These are phyloP conservation scores for Stomatorhinus ivindoensis DNA, from an alignment of 2,113 vertebrate genomes.

Conservation along the genomic window DNA sequence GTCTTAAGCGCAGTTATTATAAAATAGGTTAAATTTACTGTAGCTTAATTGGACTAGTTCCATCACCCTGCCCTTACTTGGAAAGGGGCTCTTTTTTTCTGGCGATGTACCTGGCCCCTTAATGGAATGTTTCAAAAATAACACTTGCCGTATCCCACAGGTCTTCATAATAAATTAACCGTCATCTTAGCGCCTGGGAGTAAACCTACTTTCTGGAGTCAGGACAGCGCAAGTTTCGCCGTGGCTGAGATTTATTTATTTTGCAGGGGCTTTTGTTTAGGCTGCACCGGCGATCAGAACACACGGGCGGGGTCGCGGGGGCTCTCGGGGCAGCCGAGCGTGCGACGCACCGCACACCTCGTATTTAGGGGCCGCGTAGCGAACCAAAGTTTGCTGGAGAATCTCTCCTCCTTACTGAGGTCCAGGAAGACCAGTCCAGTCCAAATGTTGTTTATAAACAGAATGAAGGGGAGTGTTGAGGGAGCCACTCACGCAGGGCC, in stretches of 20 bases:
- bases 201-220: constrained; percentile 1
- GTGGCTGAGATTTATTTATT: neutral
- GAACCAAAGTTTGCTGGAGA: neutral
- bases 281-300: neutral
- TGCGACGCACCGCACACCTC: neutral
- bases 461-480: neutral
- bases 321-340: neutral
- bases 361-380: neutral
- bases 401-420: neutral
- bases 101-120: neutral
- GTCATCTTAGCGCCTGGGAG: neutral
- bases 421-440: neutral
- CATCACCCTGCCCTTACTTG: neutral
- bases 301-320: neutral
- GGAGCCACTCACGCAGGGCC: neutral
- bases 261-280: neutral
- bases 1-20: neutral
- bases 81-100: neutral
- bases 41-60: neutral
- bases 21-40: neutral
- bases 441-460: neutral
- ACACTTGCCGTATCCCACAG: neutral
- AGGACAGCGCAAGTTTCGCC: neutral
- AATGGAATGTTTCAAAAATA: neutral
- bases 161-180: constrained; percentile 5